Percentiles rank a stretch among this genome's conserved stretches.
phyloP scores from a whole-genome alignment of 2,888 invertebrate species.

The Listrodromus nycthemerus region DNA sequence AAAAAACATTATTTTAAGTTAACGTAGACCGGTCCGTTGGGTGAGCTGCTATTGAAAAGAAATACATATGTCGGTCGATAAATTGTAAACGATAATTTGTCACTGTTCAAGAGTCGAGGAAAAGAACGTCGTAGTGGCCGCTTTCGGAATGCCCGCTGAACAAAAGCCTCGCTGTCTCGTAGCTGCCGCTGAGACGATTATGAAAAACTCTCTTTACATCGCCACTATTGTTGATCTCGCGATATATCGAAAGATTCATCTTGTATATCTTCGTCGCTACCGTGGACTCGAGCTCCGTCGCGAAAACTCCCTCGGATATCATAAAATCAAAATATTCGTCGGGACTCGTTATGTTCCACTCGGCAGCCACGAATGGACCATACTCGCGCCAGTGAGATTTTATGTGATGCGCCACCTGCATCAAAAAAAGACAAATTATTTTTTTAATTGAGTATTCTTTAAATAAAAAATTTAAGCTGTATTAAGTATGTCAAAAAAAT shows the following conservation, averaged over 20 bases:
- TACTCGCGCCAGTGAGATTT: slow-evolving; percentile 78
- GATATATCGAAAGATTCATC: slow-evolving; percentile 80
- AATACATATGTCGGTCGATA: no score
- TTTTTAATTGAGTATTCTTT: background rate
- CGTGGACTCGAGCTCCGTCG: slow-evolving; percentile 79
- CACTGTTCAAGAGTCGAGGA: slow-evolving; percentile 61
- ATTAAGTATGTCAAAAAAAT: background rate
- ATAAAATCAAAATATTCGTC: slow-evolving; percentile 77
- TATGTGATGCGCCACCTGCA: slow-evolving; percentile 78
- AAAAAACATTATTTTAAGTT: slow-evolving; percentile 26
- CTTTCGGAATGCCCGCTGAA: slow-evolving; percentile 79
- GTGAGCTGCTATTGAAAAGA: background rate
- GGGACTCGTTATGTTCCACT: slow-evolving; percentile 78
- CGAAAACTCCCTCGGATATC: slow-evolving; percentile 78
- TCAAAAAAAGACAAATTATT: slow-evolving; percentile 3
- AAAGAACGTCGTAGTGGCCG: slow-evolving; percentile 80
- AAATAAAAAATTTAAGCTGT: background rate
- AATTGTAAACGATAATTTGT: background rate
- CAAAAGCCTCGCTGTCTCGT: slow-evolving; percentile 76
- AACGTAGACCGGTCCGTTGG: background rate
- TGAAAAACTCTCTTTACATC: slow-evolving; percentile 76
- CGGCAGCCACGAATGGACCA: slow-evolving; percentile 78
- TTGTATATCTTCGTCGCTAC: slow-evolving; percentile 78
- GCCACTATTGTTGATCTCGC: slow-evolving; percentile 70
- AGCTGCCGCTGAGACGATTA: slow-evolving; percentile 70